Conservation (phyloP, 2,888 invertebrate species). For the Agonopterix arenella region DNA sequence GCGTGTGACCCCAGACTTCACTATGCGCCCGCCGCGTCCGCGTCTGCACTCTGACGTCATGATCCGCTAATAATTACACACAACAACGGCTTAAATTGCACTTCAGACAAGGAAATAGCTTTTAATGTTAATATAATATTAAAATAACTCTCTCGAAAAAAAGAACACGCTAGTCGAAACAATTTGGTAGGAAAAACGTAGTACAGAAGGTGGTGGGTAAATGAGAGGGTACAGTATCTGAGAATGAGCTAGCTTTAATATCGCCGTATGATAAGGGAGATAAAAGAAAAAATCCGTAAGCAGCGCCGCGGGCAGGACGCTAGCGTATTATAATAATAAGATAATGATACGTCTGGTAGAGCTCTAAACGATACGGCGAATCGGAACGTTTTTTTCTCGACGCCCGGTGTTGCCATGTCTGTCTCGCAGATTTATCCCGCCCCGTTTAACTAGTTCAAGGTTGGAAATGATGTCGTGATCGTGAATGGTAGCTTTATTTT, state of each 20-base stretch:
- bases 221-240: too few species aligned
- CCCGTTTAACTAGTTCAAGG: slow-evolving; percentile 71
- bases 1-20: slow-evolving; percentile 38
- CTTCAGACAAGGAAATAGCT: too few species aligned
- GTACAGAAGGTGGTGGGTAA: too few species aligned
- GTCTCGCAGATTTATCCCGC: slow-evolving; percentile 52
- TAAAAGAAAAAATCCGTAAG: slow-evolving; percentile 14
- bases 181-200: too few species aligned
- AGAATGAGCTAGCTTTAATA: not conserved
- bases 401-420: slow-evolving; percentile 51
- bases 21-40: slow-evolving; percentile 18
- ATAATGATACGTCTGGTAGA: slow-evolving; percentile 61
- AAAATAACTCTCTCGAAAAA: too few species aligned
- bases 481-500: slow-evolving; percentile 67
- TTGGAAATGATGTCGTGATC: slow-evolving; percentile 37
- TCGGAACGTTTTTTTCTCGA: slow-evolving; percentile 44
- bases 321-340: slow-evolving; percentile 61
- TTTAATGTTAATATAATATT: too few species aligned
- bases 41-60: slow-evolving; percentile 44
- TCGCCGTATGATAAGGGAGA: not conserved
- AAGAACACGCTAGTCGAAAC: too few species aligned
- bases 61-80: not conserved
- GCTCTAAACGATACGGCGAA: slow-evolving; percentile 56
- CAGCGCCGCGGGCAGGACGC: slow-evolving; percentile 32
- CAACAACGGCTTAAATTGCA: not conserved